These are phyloP conservation scores for Muraenolepis orangiensis DNA, from an alignment of 2,797 vertebrate species.

Conservation along the genomic window DNA sequence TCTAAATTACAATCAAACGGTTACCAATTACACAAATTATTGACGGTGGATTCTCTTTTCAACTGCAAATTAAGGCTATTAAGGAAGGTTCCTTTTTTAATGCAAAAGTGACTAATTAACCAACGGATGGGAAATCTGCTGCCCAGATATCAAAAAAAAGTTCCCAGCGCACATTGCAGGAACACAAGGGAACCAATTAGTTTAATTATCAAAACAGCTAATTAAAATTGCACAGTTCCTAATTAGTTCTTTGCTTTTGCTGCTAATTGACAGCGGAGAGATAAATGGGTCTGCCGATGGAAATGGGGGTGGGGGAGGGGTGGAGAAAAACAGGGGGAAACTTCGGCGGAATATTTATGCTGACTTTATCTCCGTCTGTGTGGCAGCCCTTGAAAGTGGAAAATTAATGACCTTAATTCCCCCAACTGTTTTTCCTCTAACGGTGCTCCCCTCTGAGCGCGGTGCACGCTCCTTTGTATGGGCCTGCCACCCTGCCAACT, in stretches of 20 bases:
- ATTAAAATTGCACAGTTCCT: conserved; percentile 99
- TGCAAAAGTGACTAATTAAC: conserved; percentile 99
- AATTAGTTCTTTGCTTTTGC: conserved; percentile 99
- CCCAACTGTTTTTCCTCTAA: conserved; percentile 99
- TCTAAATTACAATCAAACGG: conserved; percentile 99
- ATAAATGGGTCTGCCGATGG: conserved; percentile 99
- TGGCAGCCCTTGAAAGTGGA: conserved; percentile 99
- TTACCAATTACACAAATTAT: conserved; percentile 99
- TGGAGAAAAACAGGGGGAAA: conserved; percentile 94
- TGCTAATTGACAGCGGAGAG: conserved; percentile 99
- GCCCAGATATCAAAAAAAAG: conserved; percentile 99
- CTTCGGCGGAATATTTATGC: conserved; percentile 99
- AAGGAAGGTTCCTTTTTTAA: conserved; percentile 99
- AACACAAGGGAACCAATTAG: conserved; percentile 99
- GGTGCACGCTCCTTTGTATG: conserved; percentile 88
- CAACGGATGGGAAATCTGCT: conserved; percentile 99
- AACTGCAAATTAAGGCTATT: conserved; percentile 99
- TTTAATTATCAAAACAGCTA: conserved; percentile 99
- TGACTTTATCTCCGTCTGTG: conserved; percentile 99
- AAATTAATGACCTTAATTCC: conserved; percentile 99
- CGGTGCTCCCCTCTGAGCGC: conserved; percentile 87
- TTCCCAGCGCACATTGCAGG: conserved; percentile 99
- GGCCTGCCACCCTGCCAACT: conserved; percentile 94
- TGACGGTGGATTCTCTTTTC: conserved; percentile 99
- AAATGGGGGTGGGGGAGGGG: conserved; percentile 82